phyloP scores from a whole-genome alignment of 2,797 vertebrate species.

The Myripristis jacobus region DNA sequence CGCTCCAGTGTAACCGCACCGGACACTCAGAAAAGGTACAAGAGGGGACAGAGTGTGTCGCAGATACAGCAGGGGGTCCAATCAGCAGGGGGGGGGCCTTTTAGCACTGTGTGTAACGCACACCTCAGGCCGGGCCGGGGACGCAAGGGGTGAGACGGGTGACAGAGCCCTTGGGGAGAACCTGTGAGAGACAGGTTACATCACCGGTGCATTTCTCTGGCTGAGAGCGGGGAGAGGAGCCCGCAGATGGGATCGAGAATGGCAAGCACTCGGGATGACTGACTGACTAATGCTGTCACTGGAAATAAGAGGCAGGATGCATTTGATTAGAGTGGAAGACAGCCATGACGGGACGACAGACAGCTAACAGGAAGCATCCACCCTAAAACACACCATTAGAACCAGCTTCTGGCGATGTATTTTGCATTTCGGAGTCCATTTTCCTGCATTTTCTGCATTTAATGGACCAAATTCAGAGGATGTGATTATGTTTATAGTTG shows the following conservation, averaged over 20 bases:
- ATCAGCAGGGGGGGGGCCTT: slow-evolving; percentile 7
- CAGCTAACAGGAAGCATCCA: background rate
- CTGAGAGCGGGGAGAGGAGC: slow-evolving; percentile 44
- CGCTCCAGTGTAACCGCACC: slow-evolving; percentile 3
- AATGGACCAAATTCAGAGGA: no score
- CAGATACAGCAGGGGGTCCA: slow-evolving; percentile 33
- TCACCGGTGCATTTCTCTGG: slow-evolving; percentile 11
- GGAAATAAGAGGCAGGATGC: background rate
- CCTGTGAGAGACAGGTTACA: slow-evolving; percentile 54
- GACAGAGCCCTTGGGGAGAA: slow-evolving; percentile 47
- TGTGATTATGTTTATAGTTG: background rate
- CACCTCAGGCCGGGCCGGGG: slow-evolving; percentile 26
- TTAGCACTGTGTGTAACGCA: slow-evolving; percentile 27
- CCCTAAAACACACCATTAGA: background rate
- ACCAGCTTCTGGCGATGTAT: background rate
- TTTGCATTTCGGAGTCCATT: background rate
- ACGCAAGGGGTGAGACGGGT: slow-evolving; percentile 55
- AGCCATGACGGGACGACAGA: slow-evolving; percentile 23
- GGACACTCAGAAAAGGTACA: slow-evolving; percentile 41
- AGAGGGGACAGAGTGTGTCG: slow-evolving; percentile 35
- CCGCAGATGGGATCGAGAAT: slow-evolving; percentile 25
- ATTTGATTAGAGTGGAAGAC: slow-evolving; percentile 36
- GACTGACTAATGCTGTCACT: slow-evolving; percentile 27
- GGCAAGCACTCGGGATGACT: slow-evolving; percentile 46
- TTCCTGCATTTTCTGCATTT: background rate